phyloP scores from a whole-genome alignment of 2,888 invertebrate genomes.

The Noctua pronuba region DNA sequence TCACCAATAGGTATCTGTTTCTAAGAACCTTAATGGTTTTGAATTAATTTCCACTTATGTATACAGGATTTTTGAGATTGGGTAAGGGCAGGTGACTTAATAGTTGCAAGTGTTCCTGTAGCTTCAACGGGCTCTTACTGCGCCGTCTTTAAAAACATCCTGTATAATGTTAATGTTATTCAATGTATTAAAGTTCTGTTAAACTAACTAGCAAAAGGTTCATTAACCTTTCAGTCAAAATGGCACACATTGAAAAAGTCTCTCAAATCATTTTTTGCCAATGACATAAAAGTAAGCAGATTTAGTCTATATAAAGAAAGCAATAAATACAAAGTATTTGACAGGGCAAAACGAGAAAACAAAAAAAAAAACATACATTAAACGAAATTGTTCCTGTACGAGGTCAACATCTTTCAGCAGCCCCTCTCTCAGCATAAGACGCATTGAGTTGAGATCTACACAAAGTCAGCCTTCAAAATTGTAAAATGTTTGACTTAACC shows the following conservation, averaged over 20 bases:
- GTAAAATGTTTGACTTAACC: not conserved
- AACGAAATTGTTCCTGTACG: too few species aligned
- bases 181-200: not conserved
- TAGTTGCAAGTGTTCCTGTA: not conserved
- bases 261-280: not conserved
- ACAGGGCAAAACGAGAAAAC: too few species aligned
- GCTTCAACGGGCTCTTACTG: not conserved
- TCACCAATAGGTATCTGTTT: not conserved
- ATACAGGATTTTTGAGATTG: not conserved
- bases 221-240: not conserved
- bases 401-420: too few species aligned
- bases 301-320: too few species aligned
- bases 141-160: not conserved
- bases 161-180: not conserved
- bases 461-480: slow-evolving; percentile 2
- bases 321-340: too few species aligned
- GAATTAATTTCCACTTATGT: not conserved
- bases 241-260: not conserved
- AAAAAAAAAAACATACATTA: too few species aligned
- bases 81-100: not conserved
- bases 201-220: not conserved
- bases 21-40: too few species aligned
- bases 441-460: not conserved
- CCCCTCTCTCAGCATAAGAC: too few species aligned
- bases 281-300: not conserved